phyloP scores from a whole-genome alignment of 2,797 vertebrate species.

The Chromis chromis region DNA sequence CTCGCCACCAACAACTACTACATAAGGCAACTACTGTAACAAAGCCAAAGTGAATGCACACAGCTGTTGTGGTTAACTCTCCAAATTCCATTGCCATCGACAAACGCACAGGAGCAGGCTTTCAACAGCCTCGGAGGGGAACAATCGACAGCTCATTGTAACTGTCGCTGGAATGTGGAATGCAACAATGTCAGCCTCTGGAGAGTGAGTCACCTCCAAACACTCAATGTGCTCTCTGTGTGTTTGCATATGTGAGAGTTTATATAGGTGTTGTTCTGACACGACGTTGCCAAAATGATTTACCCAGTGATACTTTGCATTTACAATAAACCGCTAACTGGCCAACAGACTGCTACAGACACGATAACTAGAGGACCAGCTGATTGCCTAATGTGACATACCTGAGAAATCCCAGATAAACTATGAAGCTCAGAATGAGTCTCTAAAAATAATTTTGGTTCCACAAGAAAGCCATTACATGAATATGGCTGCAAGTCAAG shows the following conservation, averaged over 20 bases:
- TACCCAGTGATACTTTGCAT: slow-evolving; percentile 18
- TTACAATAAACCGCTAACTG: not conserved
- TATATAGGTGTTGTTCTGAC: slow-evolving; percentile 52
- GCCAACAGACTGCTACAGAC: not conserved
- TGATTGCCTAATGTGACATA: not conserved
- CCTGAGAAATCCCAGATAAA: not conserved
- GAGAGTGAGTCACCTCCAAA: slow-evolving; percentile 79
- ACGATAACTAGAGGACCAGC: not conserved
- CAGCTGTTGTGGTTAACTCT: slow-evolving; percentile 48
- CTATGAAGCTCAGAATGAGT: not conserved
- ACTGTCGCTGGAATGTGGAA: slow-evolving; percentile 77
- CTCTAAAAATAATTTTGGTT: not conserved
- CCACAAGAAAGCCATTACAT: not conserved
- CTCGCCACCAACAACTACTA: slow-evolving; percentile 34
- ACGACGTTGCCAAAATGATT: slow-evolving; percentile 35
- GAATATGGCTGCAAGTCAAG: not conserved
- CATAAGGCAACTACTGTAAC: slow-evolving; percentile 36
- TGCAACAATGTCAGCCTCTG: slow-evolving; percentile 79
- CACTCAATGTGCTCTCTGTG: slow-evolving; percentile 47
- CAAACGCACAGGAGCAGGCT: slow-evolving; percentile 71
- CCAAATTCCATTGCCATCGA: slow-evolving; percentile 59
- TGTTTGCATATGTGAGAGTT: slow-evolving; percentile 18
- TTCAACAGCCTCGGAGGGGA: slow-evolving; percentile 68
- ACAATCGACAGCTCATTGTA: slow-evolving; percentile 77
- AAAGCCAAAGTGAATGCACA: slow-evolving; percentile 29